These are phyloP conservation scores for Rotaria sp. DNA, from an alignment of 2,888 invertebrate genomes.

Conservation along the genomic window DNA sequence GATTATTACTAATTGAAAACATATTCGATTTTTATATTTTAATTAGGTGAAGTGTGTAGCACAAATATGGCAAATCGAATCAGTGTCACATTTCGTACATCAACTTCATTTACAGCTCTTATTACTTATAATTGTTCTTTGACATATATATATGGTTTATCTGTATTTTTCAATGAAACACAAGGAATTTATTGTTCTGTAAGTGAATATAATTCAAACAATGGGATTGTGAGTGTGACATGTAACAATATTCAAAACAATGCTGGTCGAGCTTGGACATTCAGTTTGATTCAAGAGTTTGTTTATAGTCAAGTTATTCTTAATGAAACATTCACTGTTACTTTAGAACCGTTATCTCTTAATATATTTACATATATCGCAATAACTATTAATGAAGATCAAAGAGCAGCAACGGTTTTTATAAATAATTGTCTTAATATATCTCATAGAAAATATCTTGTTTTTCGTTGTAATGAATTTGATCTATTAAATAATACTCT, in stretches of 20 bases:
- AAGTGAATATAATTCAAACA: not conserved
- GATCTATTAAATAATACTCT: not conserved
- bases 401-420: not conserved
- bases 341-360: not conserved
- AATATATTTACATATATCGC: not conserved
- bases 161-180: not conserved
- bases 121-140: not conserved
- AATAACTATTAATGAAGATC: not conserved
- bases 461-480: not conserved
- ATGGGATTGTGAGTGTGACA: too few species aligned
- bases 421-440: not conserved
- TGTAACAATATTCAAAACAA: not conserved
- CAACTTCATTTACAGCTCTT: not conserved
- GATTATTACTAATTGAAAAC: too few species aligned
- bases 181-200: not conserved
- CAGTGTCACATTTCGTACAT: not conserved
- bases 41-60: not conserved
- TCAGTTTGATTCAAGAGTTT: not conserved
- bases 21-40: not conserved
- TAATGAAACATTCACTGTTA: not conserved
- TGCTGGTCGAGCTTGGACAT: not conserved
- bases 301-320: not conserved
- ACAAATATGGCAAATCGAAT: not conserved
- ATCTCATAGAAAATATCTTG: not conserved
- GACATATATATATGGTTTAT: not conserved